A percentile compares a stretch with the other conserved stretches of the same genome.
phyloP scores from a whole-genome alignment of 2,888 invertebrate species.

The Synanthedon andrenaeformis region DNA sequence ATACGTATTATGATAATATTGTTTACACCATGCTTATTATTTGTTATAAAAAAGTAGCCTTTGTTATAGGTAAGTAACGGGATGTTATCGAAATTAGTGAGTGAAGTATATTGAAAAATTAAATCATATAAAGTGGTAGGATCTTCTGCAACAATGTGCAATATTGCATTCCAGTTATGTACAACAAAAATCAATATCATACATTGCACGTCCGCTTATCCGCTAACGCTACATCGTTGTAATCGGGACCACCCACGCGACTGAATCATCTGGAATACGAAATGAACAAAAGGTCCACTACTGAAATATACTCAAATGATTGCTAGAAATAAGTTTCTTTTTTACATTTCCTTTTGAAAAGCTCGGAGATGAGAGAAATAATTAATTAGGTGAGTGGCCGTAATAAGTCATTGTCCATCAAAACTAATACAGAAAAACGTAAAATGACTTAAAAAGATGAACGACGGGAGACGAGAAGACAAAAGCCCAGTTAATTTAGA shows the following conservation, averaged over 20 bases:
- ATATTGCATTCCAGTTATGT: slow-evolving; percentile 46
- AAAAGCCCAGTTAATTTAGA: slow-evolving; percentile 9
- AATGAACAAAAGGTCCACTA: not conserved
- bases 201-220: not conserved
- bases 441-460: slow-evolving; percentile 9
- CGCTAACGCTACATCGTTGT: not conserved
- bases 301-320: not conserved
- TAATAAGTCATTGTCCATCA: slow-evolving; percentile 35
- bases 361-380: slow-evolving; percentile 16
- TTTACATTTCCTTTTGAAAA: slow-evolving; percentile 10
- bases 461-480: slow-evolving; percentile 6
- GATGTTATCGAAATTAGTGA: no score
- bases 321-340: slow-evolving; percentile 8
- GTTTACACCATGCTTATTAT: no score
- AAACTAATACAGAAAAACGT: slow-evolving; percentile 17
- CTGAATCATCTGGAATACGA: not conserved
- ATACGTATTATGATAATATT: no score
- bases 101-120: no score
- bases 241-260: not conserved
- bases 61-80: no score
- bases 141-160: slow-evolving; percentile 6
- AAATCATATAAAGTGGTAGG: no score
- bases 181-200: slow-evolving; percentile 36
- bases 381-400: slow-evolving; percentile 31
- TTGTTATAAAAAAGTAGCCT: no score